Percentiles rank a stretch among this genome's conserved stretches.
Evolutionary conservation across 2,113 vertebrate species (phyloP).

Genomic region (Bubo blakistoni): DNA sequence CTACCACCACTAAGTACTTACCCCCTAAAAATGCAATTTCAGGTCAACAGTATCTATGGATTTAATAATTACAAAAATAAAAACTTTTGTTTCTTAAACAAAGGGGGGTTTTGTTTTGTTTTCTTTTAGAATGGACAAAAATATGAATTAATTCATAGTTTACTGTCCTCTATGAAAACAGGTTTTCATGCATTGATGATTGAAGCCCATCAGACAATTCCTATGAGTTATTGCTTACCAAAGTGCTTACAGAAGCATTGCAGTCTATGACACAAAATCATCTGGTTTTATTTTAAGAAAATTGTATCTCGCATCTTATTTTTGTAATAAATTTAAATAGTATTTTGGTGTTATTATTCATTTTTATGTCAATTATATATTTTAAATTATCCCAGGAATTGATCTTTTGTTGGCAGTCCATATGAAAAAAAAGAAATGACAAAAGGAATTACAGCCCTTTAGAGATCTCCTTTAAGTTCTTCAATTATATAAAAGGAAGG

Average conservation of each 20-base stretch:
- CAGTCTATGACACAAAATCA: background rate
- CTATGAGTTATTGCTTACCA: background rate
- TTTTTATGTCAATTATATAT: background rate
- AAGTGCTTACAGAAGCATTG: background rate
- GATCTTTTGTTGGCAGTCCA: background rate
- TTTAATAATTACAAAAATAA: background rate
- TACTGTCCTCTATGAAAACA: background rate
- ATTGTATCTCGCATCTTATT: background rate
- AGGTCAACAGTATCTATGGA: fast-evolving
- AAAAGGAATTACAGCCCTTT: background rate
- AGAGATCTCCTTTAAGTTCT: background rate
- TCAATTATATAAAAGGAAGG: background rate
- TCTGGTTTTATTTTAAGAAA: background rate
- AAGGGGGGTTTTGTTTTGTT: background rate
- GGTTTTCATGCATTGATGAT: background rate
- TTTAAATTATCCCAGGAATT: background rate
- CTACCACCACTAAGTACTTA: background rate
- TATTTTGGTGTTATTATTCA: background rate
- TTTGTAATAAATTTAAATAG: background rate
- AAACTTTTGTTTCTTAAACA: background rate
- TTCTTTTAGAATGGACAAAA: background rate
- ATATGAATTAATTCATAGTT: background rate
- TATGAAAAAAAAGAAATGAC: background rate
- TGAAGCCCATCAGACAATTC: background rate
- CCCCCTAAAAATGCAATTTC: background rate